A percentile compares a stretch with the other conserved stretches of the same genome.
Conservation (phyloP, 2,888 invertebrate species). For the Stenurella melanura region DNA sequence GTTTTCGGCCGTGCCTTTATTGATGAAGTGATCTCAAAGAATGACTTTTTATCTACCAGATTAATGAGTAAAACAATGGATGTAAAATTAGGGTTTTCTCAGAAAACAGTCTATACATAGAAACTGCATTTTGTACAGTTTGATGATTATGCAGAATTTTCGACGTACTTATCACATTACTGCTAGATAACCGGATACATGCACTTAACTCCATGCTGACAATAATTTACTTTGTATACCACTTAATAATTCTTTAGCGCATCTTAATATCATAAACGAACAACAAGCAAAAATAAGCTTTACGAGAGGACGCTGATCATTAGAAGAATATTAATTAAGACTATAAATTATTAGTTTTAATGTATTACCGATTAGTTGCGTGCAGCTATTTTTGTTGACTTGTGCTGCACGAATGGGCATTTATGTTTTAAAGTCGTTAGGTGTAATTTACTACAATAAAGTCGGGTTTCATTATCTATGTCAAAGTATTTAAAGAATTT, state of each 20-base stretch:
- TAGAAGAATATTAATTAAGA: conserved; percentile 34
- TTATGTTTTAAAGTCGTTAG: conserved; percentile 33
- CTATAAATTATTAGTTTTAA: conserved; percentile 33
- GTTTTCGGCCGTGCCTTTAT: too few relatives aligned
- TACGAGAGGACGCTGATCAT: conserved; percentile 11
- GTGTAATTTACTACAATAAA: conserved; percentile 36
- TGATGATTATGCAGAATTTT: too few relatives aligned
- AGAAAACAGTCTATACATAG: too few relatives aligned
- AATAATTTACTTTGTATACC: conserved; percentile 6
- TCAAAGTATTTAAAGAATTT: conserved; percentile 37
- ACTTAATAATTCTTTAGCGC: background rate
- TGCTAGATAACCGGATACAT: background rate
- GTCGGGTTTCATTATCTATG: conserved; percentile 34
- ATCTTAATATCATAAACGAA: conserved; percentile 7
- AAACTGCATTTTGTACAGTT: too few relatives aligned
- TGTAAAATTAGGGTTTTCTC: too few relatives aligned
- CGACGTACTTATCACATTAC: too few relatives aligned
- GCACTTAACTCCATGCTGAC: background rate
- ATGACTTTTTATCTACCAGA: too few relatives aligned
- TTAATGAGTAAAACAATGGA: too few relatives aligned
- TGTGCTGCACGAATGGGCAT: conserved; percentile 37
- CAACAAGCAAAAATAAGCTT: conserved; percentile 13
- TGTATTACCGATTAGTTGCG: conserved; percentile 36
- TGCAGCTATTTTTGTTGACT: conserved; percentile 34
- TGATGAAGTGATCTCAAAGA: too few relatives aligned